phyloP scores from a whole-genome alignment of 2,797 vertebrate species.

The Clarias laeviceps region DNA sequence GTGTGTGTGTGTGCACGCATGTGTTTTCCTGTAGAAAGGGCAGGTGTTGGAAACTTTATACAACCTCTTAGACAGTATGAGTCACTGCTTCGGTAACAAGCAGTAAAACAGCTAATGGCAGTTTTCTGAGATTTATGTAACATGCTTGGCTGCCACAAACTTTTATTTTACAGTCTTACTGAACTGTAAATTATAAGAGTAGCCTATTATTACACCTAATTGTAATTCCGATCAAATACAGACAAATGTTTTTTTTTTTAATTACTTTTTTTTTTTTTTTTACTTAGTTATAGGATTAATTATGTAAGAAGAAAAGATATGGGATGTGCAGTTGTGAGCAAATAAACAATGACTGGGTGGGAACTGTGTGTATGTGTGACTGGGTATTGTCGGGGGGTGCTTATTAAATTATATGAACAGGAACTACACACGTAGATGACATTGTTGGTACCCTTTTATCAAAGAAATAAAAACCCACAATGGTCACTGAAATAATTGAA shows the following conservation, averaged over 20 bases:
- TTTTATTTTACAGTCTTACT: background rate
- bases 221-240: background rate
- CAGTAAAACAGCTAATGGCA: constrained; percentile 30
- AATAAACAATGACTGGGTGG: background rate
- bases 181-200: background rate
- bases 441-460: no score
- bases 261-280: no score
- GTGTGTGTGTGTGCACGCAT: background rate
- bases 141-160: constrained; percentile 20
- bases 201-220: background rate
- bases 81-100: constrained; percentile 44
- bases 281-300: background rate
- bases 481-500: no score
- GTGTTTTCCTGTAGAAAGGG: constrained; percentile 39
- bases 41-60: constrained; percentile 39
- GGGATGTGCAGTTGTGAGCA: background rate
- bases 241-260: background rate
- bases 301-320: background rate
- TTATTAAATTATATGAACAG: no score
- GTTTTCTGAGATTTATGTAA: constrained; percentile 45
- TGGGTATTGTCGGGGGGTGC: background rate
- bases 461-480: no score
- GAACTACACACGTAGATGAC: no score
- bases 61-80: constrained; percentile 30
- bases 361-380: no score